Conservation (phyloP, 2,888 invertebrate species). For the Oxytorus armatus region DNA sequence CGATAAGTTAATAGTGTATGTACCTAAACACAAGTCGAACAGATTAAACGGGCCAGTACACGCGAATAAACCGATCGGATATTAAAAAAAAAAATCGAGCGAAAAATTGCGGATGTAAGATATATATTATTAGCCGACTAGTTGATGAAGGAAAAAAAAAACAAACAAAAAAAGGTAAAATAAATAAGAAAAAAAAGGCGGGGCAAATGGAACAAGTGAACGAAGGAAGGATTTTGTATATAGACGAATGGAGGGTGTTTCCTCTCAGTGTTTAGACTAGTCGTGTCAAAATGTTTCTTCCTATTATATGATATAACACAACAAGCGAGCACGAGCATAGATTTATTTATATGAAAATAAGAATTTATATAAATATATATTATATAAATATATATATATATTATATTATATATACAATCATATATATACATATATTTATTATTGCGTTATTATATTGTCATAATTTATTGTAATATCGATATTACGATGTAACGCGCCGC, state of each 20-base stretch:
- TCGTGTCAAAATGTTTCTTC: slow-evolving; percentile 83
- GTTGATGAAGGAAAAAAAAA: slow-evolving; percentile 61
- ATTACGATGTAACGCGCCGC: slow-evolving; percentile 77
- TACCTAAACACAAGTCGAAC: slow-evolving; percentile 34
- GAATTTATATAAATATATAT: slow-evolving; percentile 67
- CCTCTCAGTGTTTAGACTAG: slow-evolving; percentile 82
- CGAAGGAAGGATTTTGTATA: slow-evolving; percentile 32
- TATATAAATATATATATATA: slow-evolving; percentile 69
- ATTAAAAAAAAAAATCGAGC: slow-evolving; percentile 68
- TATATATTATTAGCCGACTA: slow-evolving; percentile 73
- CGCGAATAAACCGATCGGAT: slow-evolving; percentile 57
- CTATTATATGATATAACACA: slow-evolving; percentile 77
- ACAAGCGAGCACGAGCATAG: slow-evolving; percentile 70
- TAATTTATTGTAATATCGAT: slow-evolving; percentile 83
- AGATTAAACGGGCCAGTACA: slow-evolving; percentile 48
- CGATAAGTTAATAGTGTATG: slow-evolving; percentile 12
- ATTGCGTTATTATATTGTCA: slow-evolving; percentile 84
- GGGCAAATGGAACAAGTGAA: slow-evolving; percentile 36
- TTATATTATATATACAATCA: slow-evolving; percentile 68
- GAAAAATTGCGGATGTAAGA: slow-evolving; percentile 75
- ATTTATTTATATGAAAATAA: slow-evolving; percentile 70
- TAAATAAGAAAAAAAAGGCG: slow-evolving; percentile 55
- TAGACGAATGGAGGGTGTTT: slow-evolving; percentile 65
- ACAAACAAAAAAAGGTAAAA: slow-evolving; percentile 43
- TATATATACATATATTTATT: slow-evolving; percentile 82